Conservation (phyloP, 1,140 invertebrate genomes). For the Lucilia sericata region DNA sequence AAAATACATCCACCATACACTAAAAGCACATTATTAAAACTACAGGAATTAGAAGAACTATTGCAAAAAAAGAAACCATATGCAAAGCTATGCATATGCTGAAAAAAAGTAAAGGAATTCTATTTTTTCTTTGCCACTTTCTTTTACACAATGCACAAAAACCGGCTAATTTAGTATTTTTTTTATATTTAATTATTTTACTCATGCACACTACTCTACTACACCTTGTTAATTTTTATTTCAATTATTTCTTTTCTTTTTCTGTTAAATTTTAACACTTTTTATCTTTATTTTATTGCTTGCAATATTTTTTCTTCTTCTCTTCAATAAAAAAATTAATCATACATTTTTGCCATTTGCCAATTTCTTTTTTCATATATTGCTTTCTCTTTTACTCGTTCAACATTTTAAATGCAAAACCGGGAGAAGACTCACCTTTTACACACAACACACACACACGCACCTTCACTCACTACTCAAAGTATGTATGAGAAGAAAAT, state of each 20-base stretch:
- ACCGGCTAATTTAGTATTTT: constrained; percentile 8
- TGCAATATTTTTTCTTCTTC: background rate
- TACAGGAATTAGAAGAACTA: constrained; percentile 25
- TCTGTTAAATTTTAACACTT: background rate
- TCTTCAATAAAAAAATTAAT: constrained; percentile 33
- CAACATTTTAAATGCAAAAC: background rate
- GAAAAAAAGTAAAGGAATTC: constrained; percentile 34
- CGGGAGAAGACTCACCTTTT: constrained; percentile 42
- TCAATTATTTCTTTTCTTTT: background rate
- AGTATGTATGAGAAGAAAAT: constrained; percentile 9
- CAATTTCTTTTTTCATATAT: constrained; percentile 26
- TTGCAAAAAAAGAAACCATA: constrained; percentile 31
- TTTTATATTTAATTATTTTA: background rate
- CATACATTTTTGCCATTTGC: constrained; percentile 9
- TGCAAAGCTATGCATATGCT: background rate
- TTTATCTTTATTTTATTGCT: background rate
- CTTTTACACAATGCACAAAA: constrained; percentile 1
- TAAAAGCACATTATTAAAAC: constrained; percentile 12
- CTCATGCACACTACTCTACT: background rate
- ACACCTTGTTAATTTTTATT: background rate
- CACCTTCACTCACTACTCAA: constrained; percentile 3
- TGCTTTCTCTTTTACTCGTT: constrained; percentile 31
- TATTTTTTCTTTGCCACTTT: background rate
- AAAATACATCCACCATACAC: constrained; percentile 19
- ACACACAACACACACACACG: constrained; percentile 17